Percentiles rank a stretch among this genome's conserved stretches.
Conservation (phyloP, 2,113 vertebrate genomes). For the Theristicus caerulescens region DNA sequence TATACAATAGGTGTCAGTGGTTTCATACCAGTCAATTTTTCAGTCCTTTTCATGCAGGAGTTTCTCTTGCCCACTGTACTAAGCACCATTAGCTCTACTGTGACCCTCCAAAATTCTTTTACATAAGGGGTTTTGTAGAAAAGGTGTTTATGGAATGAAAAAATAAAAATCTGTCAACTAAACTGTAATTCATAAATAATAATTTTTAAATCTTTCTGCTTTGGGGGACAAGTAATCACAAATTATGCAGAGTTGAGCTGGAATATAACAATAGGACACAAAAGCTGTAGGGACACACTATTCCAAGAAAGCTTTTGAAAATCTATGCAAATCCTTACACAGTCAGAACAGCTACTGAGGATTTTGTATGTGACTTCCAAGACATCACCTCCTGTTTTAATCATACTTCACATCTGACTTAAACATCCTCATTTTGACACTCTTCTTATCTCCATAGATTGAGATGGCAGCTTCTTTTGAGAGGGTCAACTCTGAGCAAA, state of each 20-base stretch:
- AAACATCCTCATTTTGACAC: not conserved
- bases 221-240: not conserved
- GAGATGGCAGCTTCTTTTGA: not conserved
- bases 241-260: not conserved
- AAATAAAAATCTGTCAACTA: too few relatives aligned
- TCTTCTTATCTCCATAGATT: not conserved
- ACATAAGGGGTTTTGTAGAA: not conserved
- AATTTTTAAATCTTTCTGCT: not conserved
- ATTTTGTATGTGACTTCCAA: not conserved
- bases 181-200: not conserved
- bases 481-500: not conserved
- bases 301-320: not conserved
- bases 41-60: not conserved
- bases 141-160: not conserved
- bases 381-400: not conserved
- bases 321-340: not conserved
- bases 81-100: not conserved
- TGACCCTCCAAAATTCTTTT: not conserved
- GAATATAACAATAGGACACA: not conserved
- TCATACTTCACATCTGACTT: not conserved
- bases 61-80: not conserved
- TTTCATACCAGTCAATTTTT: not conserved
- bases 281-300: not conserved
- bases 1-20: not conserved
- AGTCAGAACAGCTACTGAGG: not conserved